These are phyloP conservation scores for Operophtera brumata DNA, from an alignment of 2,888 invertebrate species.

Conservation along the genomic window DNA sequence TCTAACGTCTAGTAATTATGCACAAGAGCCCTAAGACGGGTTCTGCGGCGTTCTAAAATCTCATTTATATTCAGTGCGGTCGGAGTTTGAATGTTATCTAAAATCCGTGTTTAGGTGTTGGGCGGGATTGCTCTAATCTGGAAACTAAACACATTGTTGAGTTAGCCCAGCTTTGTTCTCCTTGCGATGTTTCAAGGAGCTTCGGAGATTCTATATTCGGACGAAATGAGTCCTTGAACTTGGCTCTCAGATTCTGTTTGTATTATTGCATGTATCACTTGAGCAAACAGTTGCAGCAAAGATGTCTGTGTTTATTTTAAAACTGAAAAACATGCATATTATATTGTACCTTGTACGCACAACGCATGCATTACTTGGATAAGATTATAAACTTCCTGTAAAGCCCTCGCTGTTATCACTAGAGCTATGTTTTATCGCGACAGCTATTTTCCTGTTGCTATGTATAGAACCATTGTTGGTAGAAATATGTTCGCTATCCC, in stretches of 20 bases:
- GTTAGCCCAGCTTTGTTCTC: conserved; percentile 71
- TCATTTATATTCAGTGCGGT: conserved; percentile 80
- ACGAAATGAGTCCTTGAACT: conserved; percentile 53
- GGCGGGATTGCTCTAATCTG: conserved; percentile 76
- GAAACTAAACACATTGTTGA: conserved; percentile 79
- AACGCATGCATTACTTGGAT: conserved; percentile 39
- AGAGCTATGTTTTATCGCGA: conserved; percentile 25
- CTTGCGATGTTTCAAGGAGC: conserved; percentile 48
- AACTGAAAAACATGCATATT: conserved; percentile 34
- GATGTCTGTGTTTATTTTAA: conserved; percentile 37
- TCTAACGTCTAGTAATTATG: conserved; percentile 72
- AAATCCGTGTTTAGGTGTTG: conserved; percentile 81
- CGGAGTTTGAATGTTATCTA: conserved; percentile 79
- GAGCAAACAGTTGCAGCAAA: conserved; percentile 37
- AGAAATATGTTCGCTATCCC: conserved; percentile 24
- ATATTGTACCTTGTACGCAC: conserved; percentile 17
- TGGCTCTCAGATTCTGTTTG: conserved; percentile 37
- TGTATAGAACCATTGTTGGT: conserved; percentile 24
- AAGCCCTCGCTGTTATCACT: conserved; percentile 34
- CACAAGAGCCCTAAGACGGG: conserved; percentile 69
- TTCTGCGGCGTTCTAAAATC: conserved; percentile 69
- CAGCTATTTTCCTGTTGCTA: conserved; percentile 25
- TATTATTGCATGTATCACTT: conserved; percentile 36
- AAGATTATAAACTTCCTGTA: conserved; percentile 47
- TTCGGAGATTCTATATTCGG: conserved; percentile 49